These are phyloP conservation scores for Maccullochella peelii DNA, from an alignment of 2,113 vertebrate genomes.

Conservation along the genomic window DNA sequence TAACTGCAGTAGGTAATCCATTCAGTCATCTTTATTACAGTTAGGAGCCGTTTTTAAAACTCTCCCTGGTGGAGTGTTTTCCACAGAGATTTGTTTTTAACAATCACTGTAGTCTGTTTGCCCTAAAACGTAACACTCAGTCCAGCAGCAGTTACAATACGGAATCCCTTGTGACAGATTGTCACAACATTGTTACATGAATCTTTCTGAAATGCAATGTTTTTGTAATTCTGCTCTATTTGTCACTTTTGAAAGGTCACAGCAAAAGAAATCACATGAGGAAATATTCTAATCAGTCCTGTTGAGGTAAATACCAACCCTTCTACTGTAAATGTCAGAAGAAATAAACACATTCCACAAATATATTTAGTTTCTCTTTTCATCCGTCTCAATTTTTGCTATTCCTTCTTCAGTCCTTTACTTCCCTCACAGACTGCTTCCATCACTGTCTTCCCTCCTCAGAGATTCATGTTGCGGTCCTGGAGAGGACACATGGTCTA, in stretches of 20 bases:
- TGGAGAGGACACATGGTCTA: not conserved
- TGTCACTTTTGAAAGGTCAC: conserved; percentile 1
- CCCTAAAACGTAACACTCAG: not conserved
- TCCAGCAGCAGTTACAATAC: not conserved
- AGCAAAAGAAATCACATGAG: not conserved
- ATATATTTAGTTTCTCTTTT: not conserved
- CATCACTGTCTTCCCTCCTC: not conserved
- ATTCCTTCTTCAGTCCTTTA: not conserved
- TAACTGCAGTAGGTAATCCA: too few relatives aligned
- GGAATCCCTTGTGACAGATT: not conserved
- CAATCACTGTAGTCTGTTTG: too few relatives aligned
- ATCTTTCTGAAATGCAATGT: not conserved
- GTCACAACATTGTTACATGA: not conserved
- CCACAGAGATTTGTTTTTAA: too few relatives aligned
- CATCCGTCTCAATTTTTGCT: not conserved
- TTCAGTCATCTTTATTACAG: too few relatives aligned
- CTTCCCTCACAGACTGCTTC: not conserved
- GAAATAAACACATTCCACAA: not conserved
- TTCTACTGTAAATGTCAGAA: not conserved
- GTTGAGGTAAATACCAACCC: not conserved
- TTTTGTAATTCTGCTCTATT: not conserved
- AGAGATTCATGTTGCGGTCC: not conserved
- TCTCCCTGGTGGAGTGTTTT: too few relatives aligned
- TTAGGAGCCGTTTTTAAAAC: too few relatives aligned
- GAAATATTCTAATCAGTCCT: not conserved